Conservation (phyloP, 2,113 vertebrate genomes). For the Sceloporus undulatus region DNA sequence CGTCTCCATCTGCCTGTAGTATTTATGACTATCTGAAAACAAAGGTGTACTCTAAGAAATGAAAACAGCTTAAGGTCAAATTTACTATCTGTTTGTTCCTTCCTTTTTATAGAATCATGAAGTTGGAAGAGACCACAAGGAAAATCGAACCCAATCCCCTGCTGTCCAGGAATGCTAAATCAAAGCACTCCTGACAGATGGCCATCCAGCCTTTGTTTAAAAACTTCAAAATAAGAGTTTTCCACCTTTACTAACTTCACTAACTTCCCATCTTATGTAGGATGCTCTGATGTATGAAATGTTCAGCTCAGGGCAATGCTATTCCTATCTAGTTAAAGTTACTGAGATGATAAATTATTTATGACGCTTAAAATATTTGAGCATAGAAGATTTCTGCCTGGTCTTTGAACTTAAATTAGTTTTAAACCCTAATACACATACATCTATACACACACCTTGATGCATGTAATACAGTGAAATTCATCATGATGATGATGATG, state of each 20-base stretch:
- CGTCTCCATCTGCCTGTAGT: not conserved
- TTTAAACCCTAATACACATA: not conserved
- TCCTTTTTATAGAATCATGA: not conserved
- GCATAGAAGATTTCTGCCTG: conserved; percentile 14
- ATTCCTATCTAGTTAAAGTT: conserved; percentile 17
- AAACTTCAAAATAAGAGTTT: conserved; percentile 3
- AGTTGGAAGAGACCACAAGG: too few species aligned
- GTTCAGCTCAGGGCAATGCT: conserved; percentile 15
- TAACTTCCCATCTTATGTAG: conserved; percentile 8
- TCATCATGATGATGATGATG: too few species aligned
- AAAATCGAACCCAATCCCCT: too few species aligned
- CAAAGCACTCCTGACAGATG: too few species aligned
- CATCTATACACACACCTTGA: not conserved
- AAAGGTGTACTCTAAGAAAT: conserved; percentile 43
- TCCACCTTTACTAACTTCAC: conserved; percentile 7
- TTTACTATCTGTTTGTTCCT: conserved; percentile 1
- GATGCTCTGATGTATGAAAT: conserved; percentile 30
- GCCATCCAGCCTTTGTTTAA: too few species aligned
- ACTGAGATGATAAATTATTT: conserved; percentile 14
- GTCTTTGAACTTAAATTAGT: not conserved
- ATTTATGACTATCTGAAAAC: conserved; percentile 26
- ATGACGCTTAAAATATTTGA: conserved; percentile 31
- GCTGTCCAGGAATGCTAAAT: too few species aligned
- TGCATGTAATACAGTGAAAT: too few species aligned
- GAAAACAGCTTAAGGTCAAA: conserved; percentile 52